A percentile compares a stretch with the other conserved stretches of the same genome.
These are phyloP conservation scores for Zaprionus tsacasi DNA, from an alignment of 1,140 invertebrate genomes.

Conservation along the genomic window DNA sequence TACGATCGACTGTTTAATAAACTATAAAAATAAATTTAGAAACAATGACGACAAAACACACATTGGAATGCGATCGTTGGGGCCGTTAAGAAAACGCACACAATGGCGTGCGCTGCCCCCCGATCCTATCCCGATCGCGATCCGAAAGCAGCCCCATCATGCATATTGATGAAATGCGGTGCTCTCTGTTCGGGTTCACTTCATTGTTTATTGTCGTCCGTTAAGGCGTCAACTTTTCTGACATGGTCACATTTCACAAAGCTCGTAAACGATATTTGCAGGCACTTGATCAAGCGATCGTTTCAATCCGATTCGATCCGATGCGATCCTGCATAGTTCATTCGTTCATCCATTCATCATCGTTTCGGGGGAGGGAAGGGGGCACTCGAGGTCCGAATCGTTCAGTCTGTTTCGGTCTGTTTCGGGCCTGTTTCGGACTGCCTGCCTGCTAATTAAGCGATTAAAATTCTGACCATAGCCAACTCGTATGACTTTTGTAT, in stretches of 20 bases:
- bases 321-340: constrained; percentile 60
- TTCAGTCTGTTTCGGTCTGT: background rate
- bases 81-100: constrained; percentile 60
- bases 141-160: constrained; percentile 57
- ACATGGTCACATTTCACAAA: constrained; percentile 23
- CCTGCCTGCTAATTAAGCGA: constrained; percentile 73
- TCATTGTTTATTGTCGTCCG: constrained; percentile 66
- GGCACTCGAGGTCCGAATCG: constrained; percentile 21
- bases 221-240: constrained; percentile 64
- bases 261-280: constrained; percentile 65
- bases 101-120: constrained; percentile 71
- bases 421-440: constrained; percentile 4
- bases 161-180: constrained; percentile 73
- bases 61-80: constrained; percentile 72
- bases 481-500: constrained; percentile 77
- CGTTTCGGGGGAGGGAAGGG: background rate
- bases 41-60: constrained; percentile 79
- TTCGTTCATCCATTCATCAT: constrained; percentile 67
- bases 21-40: constrained; percentile 83
- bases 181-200: constrained; percentile 39
- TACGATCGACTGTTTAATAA: constrained; percentile 76
- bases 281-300: constrained; percentile 40
- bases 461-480: constrained; percentile 74
- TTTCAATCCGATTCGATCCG: constrained; percentile 1
- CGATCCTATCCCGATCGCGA: background rate